A percentile compares a stretch with the other conserved stretches of the same genome.
Conservation (phyloP, 2,797 vertebrate species). For the Sebastes baramenuke region DNA sequence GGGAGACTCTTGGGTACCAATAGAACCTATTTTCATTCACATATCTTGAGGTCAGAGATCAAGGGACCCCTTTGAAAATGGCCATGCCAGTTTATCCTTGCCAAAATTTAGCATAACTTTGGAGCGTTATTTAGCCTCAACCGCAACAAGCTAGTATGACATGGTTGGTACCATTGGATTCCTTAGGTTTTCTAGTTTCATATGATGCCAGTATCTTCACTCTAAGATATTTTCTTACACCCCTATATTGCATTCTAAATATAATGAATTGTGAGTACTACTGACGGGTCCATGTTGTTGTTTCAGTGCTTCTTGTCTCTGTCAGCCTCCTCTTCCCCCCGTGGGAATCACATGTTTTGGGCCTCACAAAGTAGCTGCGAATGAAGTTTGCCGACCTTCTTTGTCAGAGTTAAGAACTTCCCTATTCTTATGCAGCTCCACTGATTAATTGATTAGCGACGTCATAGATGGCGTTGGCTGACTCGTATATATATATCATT, state of each 20-base stretch:
- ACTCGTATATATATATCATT: constrained; percentile 42
- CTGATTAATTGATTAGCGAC: constrained; percentile 68
- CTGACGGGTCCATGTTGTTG: neutral
- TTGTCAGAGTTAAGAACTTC: constrained; percentile 53
- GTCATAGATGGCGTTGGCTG: constrained; percentile 37
- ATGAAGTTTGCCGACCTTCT: constrained; percentile 57
- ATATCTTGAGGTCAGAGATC: too few species aligned
- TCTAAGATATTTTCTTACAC: too few species aligned
- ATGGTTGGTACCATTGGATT: too few species aligned
- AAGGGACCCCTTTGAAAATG: too few species aligned
- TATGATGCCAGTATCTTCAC: too few species aligned
- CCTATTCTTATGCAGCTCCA: constrained; percentile 55
- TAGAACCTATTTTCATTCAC: too few species aligned
- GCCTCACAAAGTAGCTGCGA: constrained; percentile 15
- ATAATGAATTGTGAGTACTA: neutral
- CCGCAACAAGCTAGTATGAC: too few species aligned
- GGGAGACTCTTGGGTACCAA: too few species aligned
- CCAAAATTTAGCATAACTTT: too few species aligned
- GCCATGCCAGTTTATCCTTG: rapidly evolving
- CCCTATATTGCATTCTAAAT: neutral
- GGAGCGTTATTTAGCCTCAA: rapidly evolving
- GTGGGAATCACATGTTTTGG: constrained; percentile 62
- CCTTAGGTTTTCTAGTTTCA: too few species aligned
- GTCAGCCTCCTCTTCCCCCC: neutral
- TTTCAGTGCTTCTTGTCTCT: neutral